Evolutionary conservation across 2,113 vertebrate genomes (phyloP).

Genomic region (Mungos mungo): DNA sequence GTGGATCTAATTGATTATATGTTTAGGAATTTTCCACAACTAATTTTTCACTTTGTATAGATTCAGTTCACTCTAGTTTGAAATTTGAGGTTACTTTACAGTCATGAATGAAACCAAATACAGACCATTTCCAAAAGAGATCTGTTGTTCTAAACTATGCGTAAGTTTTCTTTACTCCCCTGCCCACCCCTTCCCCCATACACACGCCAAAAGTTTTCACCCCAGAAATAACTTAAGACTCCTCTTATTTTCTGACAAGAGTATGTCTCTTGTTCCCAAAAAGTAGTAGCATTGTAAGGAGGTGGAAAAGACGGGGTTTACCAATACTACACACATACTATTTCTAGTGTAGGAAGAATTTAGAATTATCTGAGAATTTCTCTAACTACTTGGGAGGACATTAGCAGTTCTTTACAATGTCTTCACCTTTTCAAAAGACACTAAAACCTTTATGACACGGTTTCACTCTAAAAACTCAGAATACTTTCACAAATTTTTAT

Average conservation of each 20-base stretch:
- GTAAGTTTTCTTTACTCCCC: neutral
- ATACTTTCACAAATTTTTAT: neutral
- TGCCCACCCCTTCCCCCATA: rapidly evolving
- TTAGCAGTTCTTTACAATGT: neutral
- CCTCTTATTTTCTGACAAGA: neutral
- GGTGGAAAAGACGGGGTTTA: neutral
- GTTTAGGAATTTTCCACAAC: neutral
- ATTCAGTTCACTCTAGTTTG: neutral
- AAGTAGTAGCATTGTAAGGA: neutral
- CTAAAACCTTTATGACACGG: neutral
- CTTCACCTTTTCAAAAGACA: neutral
- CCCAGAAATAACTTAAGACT: too few relatives aligned
- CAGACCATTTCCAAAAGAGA: neutral
- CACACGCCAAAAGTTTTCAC: neutral
- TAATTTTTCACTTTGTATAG: neutral
- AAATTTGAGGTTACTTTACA: neutral
- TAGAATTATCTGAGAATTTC: neutral
- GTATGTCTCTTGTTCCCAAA: neutral
- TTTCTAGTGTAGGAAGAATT: neutral
- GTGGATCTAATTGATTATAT: neutral
- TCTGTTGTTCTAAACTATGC: neutral
- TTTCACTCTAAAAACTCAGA: neutral
- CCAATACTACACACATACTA: neutral
- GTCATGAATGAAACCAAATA: neutral
- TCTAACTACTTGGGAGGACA: neutral